Conservation (phyloP, 2,888 invertebrate genomes). For the Exephanes ischioxanthus region DNA sequence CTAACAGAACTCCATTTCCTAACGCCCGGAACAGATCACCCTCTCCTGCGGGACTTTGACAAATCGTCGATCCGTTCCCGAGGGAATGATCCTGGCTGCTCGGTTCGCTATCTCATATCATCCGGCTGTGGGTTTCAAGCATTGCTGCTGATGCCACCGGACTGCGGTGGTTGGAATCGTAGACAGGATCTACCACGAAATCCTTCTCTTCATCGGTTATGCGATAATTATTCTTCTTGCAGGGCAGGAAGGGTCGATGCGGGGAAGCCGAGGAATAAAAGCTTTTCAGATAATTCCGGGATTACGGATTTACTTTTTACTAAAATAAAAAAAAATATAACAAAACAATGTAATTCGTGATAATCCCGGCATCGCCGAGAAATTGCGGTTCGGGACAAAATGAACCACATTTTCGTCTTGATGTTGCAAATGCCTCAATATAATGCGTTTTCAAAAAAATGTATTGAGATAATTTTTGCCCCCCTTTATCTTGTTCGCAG, state of each 20-base stretch:
- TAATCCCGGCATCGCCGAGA: too few relatives aligned
- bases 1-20: conserved; percentile 60
- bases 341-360: too few relatives aligned
- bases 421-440: not conserved
- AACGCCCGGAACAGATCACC: conserved; percentile 54
- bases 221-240: conserved; percentile 62
- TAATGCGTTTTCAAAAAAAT: not conserved
- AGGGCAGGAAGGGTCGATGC: not conserved
- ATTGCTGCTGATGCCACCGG: conserved; percentile 13
- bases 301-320: not conserved
- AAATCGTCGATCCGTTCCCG: conserved; percentile 81
- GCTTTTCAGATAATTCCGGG: not conserved
- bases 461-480: not conserved
- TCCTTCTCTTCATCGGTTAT: conserved; percentile 51
- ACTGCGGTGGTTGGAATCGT: conserved; percentile 38
- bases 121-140: conserved; percentile 66
- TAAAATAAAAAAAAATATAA: too few relatives aligned
- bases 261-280: not conserved
- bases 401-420: not conserved
- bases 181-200: conserved; percentile 45
- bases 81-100: conserved; percentile 58
- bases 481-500: conserved; percentile 51
- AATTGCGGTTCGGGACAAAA: too few relatives aligned
- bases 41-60: conserved; percentile 79
- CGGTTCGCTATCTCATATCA: conserved; percentile 61